phyloP scores from a whole-genome alignment of 2,797 vertebrate genomes.

The Eupleurogrammus muticus region DNA sequence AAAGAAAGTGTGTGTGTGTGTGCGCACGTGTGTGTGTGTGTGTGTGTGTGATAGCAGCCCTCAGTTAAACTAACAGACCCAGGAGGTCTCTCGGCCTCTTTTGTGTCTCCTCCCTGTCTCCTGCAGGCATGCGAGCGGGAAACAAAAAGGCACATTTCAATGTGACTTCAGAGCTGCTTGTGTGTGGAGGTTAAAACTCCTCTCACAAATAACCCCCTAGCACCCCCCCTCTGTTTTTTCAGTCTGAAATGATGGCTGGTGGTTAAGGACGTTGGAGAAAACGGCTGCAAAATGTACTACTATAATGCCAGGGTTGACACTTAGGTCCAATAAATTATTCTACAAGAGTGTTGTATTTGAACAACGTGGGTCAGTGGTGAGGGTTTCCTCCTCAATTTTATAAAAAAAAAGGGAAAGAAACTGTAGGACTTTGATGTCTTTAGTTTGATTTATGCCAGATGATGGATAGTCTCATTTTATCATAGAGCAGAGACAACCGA shows the following conservation, averaged over 20 bases:
- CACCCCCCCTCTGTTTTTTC: conserved; percentile 10
- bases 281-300: no score
- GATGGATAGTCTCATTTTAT: not conserved
- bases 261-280: no score
- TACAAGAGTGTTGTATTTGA: not conserved
- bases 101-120: conserved; percentile 60
- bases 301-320: no score
- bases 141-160: conserved; percentile 81
- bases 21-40: conserved; percentile 52
- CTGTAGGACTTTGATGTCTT: not conserved
- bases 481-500: not conserved
- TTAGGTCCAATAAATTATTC: not conserved
- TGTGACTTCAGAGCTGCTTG: conserved; percentile 73
- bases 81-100: conserved; percentile 73
- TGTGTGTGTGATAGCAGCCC: conserved; percentile 74
- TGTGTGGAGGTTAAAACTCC: conserved; percentile 27
- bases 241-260: conserved; percentile 1
- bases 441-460: not conserved
- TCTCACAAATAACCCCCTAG: conserved; percentile 46
- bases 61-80: conserved; percentile 81
- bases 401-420: not conserved
- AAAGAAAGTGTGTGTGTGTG: conserved; percentile 32
- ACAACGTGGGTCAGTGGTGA: not conserved
- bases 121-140: conserved; percentile 77
- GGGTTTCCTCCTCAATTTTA: not conserved